Evolutionary conservation across 2,888 invertebrate genomes (phyloP), one percentile per base, ranked within the genome.

Genomic region (Amorpha juglandis): DNA sequence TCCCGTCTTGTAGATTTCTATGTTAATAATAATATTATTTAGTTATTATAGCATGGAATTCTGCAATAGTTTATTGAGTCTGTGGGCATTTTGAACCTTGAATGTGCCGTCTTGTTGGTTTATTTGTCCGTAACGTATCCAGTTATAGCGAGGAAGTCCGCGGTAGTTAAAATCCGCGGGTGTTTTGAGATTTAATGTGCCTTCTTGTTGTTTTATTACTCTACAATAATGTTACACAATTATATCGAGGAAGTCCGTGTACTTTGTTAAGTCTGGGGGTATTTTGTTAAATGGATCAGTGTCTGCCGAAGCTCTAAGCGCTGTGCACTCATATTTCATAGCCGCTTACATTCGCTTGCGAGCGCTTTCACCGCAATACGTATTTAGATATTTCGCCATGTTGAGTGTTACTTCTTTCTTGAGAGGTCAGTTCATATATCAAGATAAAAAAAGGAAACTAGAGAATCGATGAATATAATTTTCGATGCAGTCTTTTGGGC

Each of bases 221-320:
- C n/a, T n/a, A n/a, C n/a, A n/a, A n/a, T n/a, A n/a, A n/a, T n/a
- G n/a, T n/a, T n/a, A n/a, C n/a, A n/a, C 14, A 45, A 14, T 63
- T 63, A 63, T 53, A 45, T 21, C 45, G 16, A 53, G 45, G 64
- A 64, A 64, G 53, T 64, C 64, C 52, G 51, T 8, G 53, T 12
- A n/a, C n/a, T n/a, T 45, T 14, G 38, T 38, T 38, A n/a, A n/a
- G n/a, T n/a, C n/a, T n/a, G n/a, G n/a, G n/a, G n/a, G 33, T 63
- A 50, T 47, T 65, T 63, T 63, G 52, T 63, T 63, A 63, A 66
- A 52, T 63, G 63, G 66, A 66, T 66, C 66, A 63, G 52, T 66
- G 63, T 53, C 62, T 16, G 50, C 7, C 58, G 35, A 33, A 33
- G 47, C 45, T 27, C 27, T 65, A 66, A 66, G 65, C 62, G 51